These are phyloP conservation scores for Melopsittacus undulatus DNA, from an alignment of 2,797 vertebrate species.

Conservation along the genomic window DNA sequence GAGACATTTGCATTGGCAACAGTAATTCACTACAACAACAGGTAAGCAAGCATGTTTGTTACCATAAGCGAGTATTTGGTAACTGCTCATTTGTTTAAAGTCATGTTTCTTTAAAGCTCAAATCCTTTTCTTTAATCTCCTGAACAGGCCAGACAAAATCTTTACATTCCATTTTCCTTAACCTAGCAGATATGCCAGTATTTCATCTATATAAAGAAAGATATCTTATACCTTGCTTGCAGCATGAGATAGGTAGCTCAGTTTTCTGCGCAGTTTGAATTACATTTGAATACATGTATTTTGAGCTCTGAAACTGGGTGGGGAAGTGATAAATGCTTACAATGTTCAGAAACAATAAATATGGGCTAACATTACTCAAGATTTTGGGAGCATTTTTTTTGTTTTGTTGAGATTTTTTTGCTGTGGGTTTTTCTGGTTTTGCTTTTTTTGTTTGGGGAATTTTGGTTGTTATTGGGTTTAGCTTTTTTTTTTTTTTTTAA, in stretches of 20 bases:
- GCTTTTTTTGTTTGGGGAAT: fast-evolving
- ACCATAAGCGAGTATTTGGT: too few relatives aligned
- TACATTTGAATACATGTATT: neutral
- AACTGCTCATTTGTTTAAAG: neutral
- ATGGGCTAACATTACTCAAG: neutral
- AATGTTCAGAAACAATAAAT: neutral
- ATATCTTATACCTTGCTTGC: neutral
- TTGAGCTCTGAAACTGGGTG: neutral
- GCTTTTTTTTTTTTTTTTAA: neutral
- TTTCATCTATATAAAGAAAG: neutral
- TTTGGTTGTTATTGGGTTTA: neutral
- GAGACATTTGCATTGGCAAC: neutral
- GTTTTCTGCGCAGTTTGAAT: neutral
- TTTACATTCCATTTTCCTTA: neutral
- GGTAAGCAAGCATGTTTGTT: fast-evolving
- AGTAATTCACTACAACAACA: neutral
- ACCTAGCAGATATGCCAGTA: neutral
- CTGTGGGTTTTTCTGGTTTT: neutral
- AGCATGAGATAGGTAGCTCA: neutral
- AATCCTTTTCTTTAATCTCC: neutral
- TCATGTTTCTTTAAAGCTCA: neutral
- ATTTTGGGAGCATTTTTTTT: neutral
- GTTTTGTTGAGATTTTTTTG: neutral
- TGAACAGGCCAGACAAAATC: neutral
- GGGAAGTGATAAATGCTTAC: neutral